Percentiles rank a stretch among this genome's conserved stretches.
Evolutionary conservation across 1,140 invertebrate species (phyloP).

Genomic region (Cydia strobilella): DNA sequence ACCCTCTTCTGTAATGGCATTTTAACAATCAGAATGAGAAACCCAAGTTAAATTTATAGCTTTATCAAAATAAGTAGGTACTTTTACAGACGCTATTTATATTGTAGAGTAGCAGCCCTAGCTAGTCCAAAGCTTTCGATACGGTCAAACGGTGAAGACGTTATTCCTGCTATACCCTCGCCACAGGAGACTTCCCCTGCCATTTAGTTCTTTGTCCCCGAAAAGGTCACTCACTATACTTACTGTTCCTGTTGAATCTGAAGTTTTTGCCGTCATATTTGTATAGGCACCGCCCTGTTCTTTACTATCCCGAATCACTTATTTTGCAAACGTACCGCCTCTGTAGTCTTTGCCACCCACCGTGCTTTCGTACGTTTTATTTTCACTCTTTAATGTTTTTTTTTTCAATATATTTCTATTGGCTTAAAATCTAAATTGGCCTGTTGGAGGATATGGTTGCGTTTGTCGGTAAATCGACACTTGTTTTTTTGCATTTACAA

Average conservation of each 20-base stretch:
- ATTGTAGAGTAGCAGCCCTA: not conserved
- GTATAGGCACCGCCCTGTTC: slow-evolving; percentile 55
- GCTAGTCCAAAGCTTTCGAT: not conserved
- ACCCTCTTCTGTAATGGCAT: no score
- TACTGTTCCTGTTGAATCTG: slow-evolving; percentile 56
- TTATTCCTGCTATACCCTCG: slow-evolving; percentile 51
- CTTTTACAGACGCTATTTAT: not conserved
- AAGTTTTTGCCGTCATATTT: slow-evolving; percentile 59
- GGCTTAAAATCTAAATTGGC: slow-evolving; percentile 45
- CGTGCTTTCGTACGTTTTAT: slow-evolving; percentile 43
- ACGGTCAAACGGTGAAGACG: slow-evolving; percentile 62
- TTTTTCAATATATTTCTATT: slow-evolving; percentile 35
- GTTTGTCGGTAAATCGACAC: slow-evolving; percentile 59
- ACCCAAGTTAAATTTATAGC: no score
- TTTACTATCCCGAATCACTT: slow-evolving; percentile 56
- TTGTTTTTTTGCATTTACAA: slow-evolving; percentile 54
- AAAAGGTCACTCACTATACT: slow-evolving; percentile 70
- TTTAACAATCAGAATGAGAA: no score
- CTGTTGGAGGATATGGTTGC: not conserved
- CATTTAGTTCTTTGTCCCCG: slow-evolving; percentile 51
- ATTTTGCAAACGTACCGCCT: slow-evolving; percentile 73
- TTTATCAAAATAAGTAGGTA: no score
- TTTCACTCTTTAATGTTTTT: slow-evolving; percentile 33
- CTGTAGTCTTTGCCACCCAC: slow-evolving; percentile 60
- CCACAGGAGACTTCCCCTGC: slow-evolving; percentile 56